Base-by-base conservation (phyloP, 2,113 vertebrate species). In the Tragelaphus imberbis region DNA sequence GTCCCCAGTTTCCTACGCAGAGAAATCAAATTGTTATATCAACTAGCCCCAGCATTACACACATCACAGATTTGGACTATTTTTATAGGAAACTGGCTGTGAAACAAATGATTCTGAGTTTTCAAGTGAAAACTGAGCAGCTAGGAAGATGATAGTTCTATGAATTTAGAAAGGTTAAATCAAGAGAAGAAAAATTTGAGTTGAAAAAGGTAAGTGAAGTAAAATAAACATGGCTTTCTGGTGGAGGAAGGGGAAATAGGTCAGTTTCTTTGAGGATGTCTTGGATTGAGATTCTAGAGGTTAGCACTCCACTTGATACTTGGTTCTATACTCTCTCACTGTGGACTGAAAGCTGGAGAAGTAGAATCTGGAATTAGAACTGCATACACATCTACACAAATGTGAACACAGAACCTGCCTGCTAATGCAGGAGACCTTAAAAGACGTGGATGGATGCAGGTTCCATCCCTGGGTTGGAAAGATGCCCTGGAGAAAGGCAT, bases 401-500 rank as follows among this genome's bases (percentile, higher is more conserved):
- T 75, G 11, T 71, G n/a, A 21, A 71, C 65, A 36, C 9, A 36
- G 17, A 71, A 6, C 65, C 17, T 71, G n/a, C n/a, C 36, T 44
- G 21, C 36, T 40, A 25, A 6, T 6, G 36, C 71, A 27, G 71
- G 71, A 27, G 36, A 4, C 3, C 23, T 71, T 77, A 77, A 25
- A 11, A 77, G 71, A 77, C 0, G 0, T 3, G n/a, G 19, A 40
- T 71, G n/a, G n/a, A 71, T 3, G 36, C 1, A 6, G 71, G 71
- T 77, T 44, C 36, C 0, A 77, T 44, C 21, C 12, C 71, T 7
- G 14, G 3, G 19, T 75, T 44, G 36, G 71, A 44, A 75, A 75
- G 68, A 75, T 40, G 21, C 68, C 19, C 11, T 40, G n/a, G 68
- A 40, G 19, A 30, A 75, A 19, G 21, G 68, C 7, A 1, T 21